A percentile compares a stretch with the other conserved stretches of the same genome.
Evolutionary conservation across 2,113 vertebrate genomes (phyloP).

Genomic region (Benitochromis conjunctus): DNA sequence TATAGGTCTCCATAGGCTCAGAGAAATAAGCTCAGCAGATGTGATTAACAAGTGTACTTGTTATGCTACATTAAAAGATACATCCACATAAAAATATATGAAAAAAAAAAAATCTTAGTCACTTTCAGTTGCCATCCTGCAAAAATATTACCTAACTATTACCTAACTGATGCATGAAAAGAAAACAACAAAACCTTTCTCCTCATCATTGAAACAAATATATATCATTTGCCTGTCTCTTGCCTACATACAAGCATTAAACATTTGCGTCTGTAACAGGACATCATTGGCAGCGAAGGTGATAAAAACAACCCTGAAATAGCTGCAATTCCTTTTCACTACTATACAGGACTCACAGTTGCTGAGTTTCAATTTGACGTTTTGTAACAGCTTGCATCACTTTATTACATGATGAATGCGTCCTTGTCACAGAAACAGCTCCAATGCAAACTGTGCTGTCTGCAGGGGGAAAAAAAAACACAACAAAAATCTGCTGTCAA

Average conservation of each 20-base stretch:
- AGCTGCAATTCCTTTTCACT: conserved; percentile 21
- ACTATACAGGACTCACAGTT: conserved; percentile 1
- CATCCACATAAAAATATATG: neutral
- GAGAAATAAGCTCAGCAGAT: neutral
- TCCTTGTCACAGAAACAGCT: conserved; percentile 55
- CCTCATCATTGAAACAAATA: neutral
- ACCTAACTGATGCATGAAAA: neutral
- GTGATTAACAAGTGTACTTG: neutral
- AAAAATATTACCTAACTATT: neutral
- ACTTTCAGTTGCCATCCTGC: neutral
- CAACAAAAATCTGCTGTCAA: conserved; percentile 39
- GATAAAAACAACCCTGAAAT: conserved; percentile 27
- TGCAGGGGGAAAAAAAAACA: neutral
- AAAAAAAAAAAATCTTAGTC: neutral
- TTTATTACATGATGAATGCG: conserved; percentile 72
- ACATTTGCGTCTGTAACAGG: neutral
- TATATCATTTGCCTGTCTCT: neutral
- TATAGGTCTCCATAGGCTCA: neutral
- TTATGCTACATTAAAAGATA: neutral
- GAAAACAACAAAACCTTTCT: rapidly evolving
- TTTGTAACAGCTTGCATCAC: conserved; percentile 58
- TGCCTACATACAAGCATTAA: neutral
- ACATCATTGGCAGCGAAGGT: conserved; percentile 28
- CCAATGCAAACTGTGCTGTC: conserved; percentile 54
- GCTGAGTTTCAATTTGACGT: conserved; percentile 47